These are phyloP conservation scores for Champsocephalus gunnari DNA, from an alignment of 2,797 vertebrate genomes.

Conservation along the genomic window DNA sequence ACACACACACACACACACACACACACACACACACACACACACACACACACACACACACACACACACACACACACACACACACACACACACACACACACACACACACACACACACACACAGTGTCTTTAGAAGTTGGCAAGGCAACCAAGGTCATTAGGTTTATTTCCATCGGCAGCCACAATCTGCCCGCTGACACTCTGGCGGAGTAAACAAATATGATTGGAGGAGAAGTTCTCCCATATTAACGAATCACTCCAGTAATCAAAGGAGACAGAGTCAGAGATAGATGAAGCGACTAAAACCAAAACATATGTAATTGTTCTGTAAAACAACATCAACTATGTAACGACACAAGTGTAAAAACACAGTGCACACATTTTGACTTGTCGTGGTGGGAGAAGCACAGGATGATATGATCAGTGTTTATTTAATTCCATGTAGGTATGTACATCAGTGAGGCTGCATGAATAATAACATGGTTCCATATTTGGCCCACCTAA, in stretches of 20 bases:
- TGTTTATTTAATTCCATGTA: not conserved
- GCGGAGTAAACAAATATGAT: slow-evolving; percentile 60
- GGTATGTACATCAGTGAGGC: not conserved
- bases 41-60: slow-evolving; percentile 23
- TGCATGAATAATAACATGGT: not conserved
- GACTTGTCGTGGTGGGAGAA: not conserved
- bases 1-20: slow-evolving; percentile 7
- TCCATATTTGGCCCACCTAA: not conserved
- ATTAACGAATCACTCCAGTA: slow-evolving; percentile 40
- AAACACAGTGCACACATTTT: not conserved
- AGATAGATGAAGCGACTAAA: not conserved
- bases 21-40: slow-evolving; percentile 19
- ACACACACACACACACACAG: slow-evolving; percentile 22
- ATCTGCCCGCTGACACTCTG: slow-evolving; percentile 59
- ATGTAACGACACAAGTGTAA: not conserved
- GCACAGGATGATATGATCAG: no score
- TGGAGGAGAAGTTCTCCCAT: slow-evolving; percentile 19
- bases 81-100: slow-evolving; percentile 16
- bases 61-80: slow-evolving; percentile 15
- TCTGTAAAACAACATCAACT: not conserved
- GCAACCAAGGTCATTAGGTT: slow-evolving; percentile 76
- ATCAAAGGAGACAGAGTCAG: not conserved
- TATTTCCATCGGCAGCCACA: slow-evolving; percentile 61
- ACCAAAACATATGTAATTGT: not conserved
- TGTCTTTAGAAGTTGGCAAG: slow-evolving; percentile 70